A percentile compares a stretch with the other conserved stretches of the same genome.
Conservation (phyloP, 2,797 vertebrate species). For the Gobionotothen gibberifrons region DNA sequence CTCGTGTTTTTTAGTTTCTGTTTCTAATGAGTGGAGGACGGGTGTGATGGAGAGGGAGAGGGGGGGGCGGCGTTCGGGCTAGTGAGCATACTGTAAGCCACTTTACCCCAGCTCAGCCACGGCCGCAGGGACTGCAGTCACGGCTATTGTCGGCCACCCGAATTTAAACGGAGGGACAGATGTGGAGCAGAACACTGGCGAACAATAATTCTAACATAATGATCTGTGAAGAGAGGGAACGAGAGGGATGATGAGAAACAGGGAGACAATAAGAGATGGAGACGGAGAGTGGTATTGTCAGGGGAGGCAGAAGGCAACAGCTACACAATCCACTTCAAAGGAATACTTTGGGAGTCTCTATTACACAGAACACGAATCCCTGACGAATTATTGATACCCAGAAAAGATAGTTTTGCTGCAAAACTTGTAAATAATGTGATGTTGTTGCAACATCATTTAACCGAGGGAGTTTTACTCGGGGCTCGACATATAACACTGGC, state of each 20-base stretch:
- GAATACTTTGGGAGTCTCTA: conserved; percentile 56
- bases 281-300: conserved; percentile 49
- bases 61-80: not conserved
- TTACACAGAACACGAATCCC: conserved; percentile 40
- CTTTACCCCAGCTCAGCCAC: conserved; percentile 37
- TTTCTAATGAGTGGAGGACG: conserved; percentile 37
- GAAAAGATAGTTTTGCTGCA: conserved; percentile 53
- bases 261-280: conserved; percentile 62
- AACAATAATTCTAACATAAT: conserved; percentile 74
- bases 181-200: conserved; percentile 53
- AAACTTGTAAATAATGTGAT: conserved; percentile 54
- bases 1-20: conserved; percentile 47
- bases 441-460: conserved; percentile 43
- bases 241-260: conserved; percentile 35
- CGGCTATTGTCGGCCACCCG: conserved; percentile 41
- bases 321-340: conserved; percentile 67
- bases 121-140: conserved; percentile 42
- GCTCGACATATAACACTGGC: conserved; percentile 39
- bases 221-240: conserved; percentile 62
- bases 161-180: conserved; percentile 54
- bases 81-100: conserved; percentile 38
- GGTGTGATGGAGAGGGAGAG: not conserved
- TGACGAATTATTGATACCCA: conserved; percentile 67
- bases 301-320: conserved; percentile 47
- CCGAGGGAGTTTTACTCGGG: conserved; percentile 49